These are phyloP conservation scores for Platysteira castanea DNA, from an alignment of 2,113 vertebrate species.

Conservation along the genomic window DNA sequence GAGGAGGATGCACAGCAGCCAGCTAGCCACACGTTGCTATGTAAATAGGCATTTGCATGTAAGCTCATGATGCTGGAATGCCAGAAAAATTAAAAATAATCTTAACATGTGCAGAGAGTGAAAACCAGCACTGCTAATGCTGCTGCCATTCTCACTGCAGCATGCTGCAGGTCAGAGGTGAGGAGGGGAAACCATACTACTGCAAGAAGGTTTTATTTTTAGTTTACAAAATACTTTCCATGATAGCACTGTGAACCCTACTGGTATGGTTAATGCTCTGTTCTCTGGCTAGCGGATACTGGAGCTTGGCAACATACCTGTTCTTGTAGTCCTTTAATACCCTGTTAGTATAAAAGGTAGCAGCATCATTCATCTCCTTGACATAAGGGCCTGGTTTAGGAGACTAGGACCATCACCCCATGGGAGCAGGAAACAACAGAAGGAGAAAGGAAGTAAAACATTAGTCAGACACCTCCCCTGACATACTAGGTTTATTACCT, in stretches of 20 bases:
- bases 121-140: background rate
- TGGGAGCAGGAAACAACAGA: constrained; percentile 55
- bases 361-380: constrained; percentile 99
- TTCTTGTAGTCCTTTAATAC: constrained; percentile 98
- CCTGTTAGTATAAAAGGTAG: constrained; percentile 98
- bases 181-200: background rate
- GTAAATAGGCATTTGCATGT: background rate
- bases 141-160: background rate
- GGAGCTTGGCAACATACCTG: constrained; percentile 76
- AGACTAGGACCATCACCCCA: constrained; percentile 77
- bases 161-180: background rate
- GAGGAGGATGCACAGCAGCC: background rate
- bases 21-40: fast-evolving
- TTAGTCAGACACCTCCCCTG: constrained; percentile 21
- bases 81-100: background rate
- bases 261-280: background rate
- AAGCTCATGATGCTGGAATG: background rate
- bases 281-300: background rate
- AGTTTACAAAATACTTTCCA: background rate
- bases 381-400: constrained; percentile 96
- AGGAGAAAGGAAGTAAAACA: constrained; percentile 62
- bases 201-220: background rate
- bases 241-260: background rate
- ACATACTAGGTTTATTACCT: background rate
- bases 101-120: background rate